phyloP scores from a whole-genome alignment of 2,113 vertebrate species.

The Brienomyrus brachyistius region DNA sequence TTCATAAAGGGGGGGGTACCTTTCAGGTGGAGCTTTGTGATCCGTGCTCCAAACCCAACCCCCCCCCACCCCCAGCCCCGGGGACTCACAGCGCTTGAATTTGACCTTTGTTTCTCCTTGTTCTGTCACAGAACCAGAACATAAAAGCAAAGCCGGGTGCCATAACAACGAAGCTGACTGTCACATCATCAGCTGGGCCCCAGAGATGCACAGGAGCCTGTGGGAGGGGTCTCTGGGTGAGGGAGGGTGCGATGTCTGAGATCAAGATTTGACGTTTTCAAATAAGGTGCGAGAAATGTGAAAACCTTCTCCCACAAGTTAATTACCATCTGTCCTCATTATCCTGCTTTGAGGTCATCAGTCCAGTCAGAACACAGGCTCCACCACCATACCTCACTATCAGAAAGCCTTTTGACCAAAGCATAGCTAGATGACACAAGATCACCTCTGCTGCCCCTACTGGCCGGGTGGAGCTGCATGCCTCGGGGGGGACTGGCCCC shows the following conservation, averaged over 20 bases:
- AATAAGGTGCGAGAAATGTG: neutral
- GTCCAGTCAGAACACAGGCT: neutral
- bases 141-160: neutral
- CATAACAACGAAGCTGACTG: neutral
- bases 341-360: neutral
- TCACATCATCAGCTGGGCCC: neutral
- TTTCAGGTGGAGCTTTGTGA: neutral
- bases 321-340: neutral
- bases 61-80: neutral
- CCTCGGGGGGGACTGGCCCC: constrained; percentile 13
- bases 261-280: neutral
- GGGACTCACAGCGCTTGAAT: neutral
- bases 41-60: neutral
- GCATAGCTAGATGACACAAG: neutral
- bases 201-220: neutral
- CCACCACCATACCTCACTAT: neutral
- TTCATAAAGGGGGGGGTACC: neutral
- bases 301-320: neutral
- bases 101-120: neutral
- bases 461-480: constrained; percentile 43
- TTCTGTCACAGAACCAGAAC: neutral
- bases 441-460: neutral
- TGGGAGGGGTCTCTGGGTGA: neutral
- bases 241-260: neutral
- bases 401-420: neutral